Evolutionary conservation across 1,140 invertebrate species (phyloP), one percentile per base, ranked within the genome.

Genomic region (Oedothorax gibbosus): DNA sequence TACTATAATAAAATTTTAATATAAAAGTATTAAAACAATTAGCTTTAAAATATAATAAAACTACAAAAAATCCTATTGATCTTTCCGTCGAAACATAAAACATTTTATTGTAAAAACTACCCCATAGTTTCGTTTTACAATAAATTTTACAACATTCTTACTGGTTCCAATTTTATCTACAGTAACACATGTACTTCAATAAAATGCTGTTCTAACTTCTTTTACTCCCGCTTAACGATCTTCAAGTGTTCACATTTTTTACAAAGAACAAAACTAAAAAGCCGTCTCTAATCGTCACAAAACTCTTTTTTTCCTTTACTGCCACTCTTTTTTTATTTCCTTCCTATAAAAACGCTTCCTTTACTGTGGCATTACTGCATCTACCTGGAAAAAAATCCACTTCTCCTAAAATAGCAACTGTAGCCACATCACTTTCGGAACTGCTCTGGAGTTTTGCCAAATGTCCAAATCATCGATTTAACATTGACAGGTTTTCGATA

Each of bases 401-500:
- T 71, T 50, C 68, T 71, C 12, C 68, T 51, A 71, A 71, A 71
- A 71, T 71, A 71, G 68, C 50, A 71, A 71, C 49, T 51, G 53
- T 71, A 49, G 68, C 14, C 50, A 71, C 68, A n/a, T 71, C 66
- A 68, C 18, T 68, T 8, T 14, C 9, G 35, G 15, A 18, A 51
- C 21, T 53, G 50, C 57, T 62, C 51, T 76, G 73, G 73, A 76
- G 21, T 62, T 35, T 20, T 69, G 78, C 60, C 35, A 80, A 80
- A 69, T 80, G 65, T 49, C 21, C 78, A 7, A 15, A 10, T 7
- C 64, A 69, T 80, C 78, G 78, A 80, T 80, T 80, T 80, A 69
- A 57, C 78, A 80, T 80, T 69, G 78, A 80, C 78, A 80, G 65
- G 53, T 80, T 80, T 69, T 80, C 78, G 78, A 80, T 80, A 80